Evolutionary conservation across 2,797 vertebrate species (phyloP), one percentile per base, ranked within the genome.

Genomic region (Myiotriccus ornatus): DNA sequence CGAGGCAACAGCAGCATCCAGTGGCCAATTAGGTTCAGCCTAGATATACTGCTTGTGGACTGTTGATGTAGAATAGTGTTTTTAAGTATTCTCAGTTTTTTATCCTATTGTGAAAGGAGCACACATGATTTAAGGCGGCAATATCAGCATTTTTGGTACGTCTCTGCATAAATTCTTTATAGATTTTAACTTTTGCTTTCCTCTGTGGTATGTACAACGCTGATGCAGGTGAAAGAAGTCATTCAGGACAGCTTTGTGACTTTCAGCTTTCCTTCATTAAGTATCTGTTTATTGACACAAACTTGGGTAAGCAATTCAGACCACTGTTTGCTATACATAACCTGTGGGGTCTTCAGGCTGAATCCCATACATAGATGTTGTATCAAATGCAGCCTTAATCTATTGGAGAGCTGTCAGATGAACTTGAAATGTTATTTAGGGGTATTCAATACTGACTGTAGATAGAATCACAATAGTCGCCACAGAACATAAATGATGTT

Each of bases 1-100:
- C 92, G 84, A 95, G 68, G 92, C 93, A 62, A 78, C 46, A 96
- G 96, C 93, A 96, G 80, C 90, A 73, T 90, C 94, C 97, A 90
- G 92, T 84, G 93, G 95, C 63, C 82, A 89, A 44, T 47, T 89
- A 84, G 56, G 84, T n/a, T 93, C 52, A 79, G 32, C 56, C 95
- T 79, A 7, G 21, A 30, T 41, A 35, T 32, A 53, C 19, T 63
- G 32, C 64, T 69, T 39, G 24, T 63, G 73, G 55, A 34, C 62
- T 62, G 27, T 20, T 90, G 83, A 77, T 79, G 34, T 46, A 49
- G 10, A 82, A 37, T 8, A 37, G 3, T 15, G 18, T 23, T 89
- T 95, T 96, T 68, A 84, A 74, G 35, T 80, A 94, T 75, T 79
- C 49, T 57, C 9, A 90, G 62, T 16, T 67, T 67, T 91, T 88